Evolutionary conservation across 1,140 invertebrate genomes (phyloP).

Genomic region (Drosophila tropicalis): DNA sequence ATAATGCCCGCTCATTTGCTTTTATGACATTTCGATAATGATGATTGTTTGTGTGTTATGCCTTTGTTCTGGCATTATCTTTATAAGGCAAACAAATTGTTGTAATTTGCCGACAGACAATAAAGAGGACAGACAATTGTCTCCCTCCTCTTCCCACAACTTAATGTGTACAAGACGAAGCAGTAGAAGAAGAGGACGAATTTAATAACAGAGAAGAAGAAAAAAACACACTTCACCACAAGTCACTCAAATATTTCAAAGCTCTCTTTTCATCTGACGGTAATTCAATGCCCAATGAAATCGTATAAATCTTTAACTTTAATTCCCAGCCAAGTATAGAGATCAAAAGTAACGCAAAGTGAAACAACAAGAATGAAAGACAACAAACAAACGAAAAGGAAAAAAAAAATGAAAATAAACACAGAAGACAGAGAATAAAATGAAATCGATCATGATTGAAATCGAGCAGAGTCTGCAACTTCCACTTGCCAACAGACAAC

Average conservation of each 20-base stretch:
- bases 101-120: conserved; percentile 61
- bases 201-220: conserved; percentile 39
- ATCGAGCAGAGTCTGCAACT: conserved; percentile 58
- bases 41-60: conserved; percentile 70
- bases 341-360: conserved; percentile 64
- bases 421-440: conserved; percentile 52
- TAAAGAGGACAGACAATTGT: conserved; percentile 27
- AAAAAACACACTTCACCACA: conserved; percentile 25
- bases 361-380: conserved; percentile 36
- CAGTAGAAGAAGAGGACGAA: background rate
- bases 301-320: conserved; percentile 64
- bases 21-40: conserved; percentile 82
- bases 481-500: conserved; percentile 11
- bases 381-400: conserved; percentile 9
- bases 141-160: no score
- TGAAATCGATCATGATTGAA: conserved; percentile 82
- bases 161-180: background rate
- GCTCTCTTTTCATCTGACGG: conserved; percentile 30
- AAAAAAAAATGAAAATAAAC: conserved; percentile 20
- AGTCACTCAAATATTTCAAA: conserved; percentile 32
- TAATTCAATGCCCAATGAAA: conserved; percentile 75
- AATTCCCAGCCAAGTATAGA: conserved; percentile 66
- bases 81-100: conserved; percentile 79
- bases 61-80: conserved; percentile 76
- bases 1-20: conserved; percentile 78